Evolutionary conservation across 2,113 vertebrate species (phyloP).

Genomic region (Gymnobelideus leadbeateri): DNA sequence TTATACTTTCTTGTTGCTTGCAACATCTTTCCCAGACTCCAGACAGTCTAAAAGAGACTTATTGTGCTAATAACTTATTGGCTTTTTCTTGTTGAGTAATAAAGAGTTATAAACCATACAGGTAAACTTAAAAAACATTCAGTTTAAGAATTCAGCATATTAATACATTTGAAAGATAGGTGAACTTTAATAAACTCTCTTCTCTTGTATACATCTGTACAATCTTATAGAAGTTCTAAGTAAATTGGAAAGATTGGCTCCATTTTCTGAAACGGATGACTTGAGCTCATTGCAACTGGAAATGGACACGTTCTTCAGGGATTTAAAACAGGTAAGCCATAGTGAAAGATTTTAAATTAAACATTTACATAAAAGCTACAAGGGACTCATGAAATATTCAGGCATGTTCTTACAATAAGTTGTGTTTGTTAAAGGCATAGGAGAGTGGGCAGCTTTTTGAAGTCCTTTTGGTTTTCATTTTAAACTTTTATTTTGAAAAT

Average conservation of each 20-base stretch:
- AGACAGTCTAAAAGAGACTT: neutral
- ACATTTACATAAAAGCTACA: neutral
- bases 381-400: neutral
- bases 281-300: constrained; percentile 31
- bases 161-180: neutral
- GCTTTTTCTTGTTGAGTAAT: neutral
- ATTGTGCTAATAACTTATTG: neutral
- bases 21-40: neutral
- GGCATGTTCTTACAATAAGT: neutral
- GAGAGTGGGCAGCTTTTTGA: neutral
- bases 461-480: neutral
- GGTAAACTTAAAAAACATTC: neutral
- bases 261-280: constrained; percentile 2
- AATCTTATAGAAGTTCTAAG: constrained; percentile 65
- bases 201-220: neutral
- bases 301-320: constrained; percentile 61
- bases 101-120: neutral
- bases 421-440: neutral
- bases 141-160: neutral
- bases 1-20: neutral
- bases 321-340: constrained; percentile 72
- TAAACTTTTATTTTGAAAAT: neutral
- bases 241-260: constrained; percentile 55
- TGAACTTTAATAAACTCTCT: neutral
- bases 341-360: neutral